phyloP scores from a whole-genome alignment of 2,797 vertebrate species.

The Pteropus rufus region DNA sequence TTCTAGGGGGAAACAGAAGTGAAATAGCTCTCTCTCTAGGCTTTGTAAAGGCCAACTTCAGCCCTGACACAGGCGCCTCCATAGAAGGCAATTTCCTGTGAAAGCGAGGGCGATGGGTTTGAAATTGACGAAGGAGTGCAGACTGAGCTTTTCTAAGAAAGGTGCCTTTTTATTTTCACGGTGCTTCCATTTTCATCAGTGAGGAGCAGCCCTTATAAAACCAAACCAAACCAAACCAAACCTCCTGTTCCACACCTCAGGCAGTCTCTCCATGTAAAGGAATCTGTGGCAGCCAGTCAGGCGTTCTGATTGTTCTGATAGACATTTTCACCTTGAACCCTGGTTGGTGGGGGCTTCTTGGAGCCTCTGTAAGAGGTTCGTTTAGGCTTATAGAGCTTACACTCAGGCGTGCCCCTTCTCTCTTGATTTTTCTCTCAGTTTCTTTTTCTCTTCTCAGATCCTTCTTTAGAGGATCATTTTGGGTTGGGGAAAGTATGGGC shows the following conservation, averaged over 20 bases:
- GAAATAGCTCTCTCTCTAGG: neutral
- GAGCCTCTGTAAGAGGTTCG: neutral
- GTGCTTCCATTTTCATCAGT: neutral
- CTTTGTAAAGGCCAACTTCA: neutral
- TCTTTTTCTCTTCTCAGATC: neutral
- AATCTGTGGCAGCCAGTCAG: neutral
- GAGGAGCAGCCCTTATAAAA: slow-evolving; percentile 14
- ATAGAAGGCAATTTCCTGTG: neutral
- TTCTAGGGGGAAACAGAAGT: neutral
- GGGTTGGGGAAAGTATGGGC: neutral
- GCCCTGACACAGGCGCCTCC: neutral
- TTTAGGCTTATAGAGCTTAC: neutral
- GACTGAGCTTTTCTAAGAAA: slow-evolving; percentile 36
- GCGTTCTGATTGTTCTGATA: neutral
- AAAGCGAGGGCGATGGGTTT: neutral
- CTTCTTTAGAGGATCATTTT: neutral
- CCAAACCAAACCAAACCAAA: neutral
- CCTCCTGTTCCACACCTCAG: slow-evolving; percentile 32
- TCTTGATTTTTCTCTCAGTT: neutral
- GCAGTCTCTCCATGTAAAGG: neutral
- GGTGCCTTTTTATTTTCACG: slow-evolving; percentile 7
- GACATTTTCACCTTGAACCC: slow-evolving; percentile 9
- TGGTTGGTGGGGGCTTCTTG: neutral
- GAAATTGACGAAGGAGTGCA: neutral
- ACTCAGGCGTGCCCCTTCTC: neutral